Evolutionary conservation across 1,140 invertebrate genomes (phyloP), one percentile per base, ranked within the genome.

Genomic region (Cylas formicarius): DNA sequence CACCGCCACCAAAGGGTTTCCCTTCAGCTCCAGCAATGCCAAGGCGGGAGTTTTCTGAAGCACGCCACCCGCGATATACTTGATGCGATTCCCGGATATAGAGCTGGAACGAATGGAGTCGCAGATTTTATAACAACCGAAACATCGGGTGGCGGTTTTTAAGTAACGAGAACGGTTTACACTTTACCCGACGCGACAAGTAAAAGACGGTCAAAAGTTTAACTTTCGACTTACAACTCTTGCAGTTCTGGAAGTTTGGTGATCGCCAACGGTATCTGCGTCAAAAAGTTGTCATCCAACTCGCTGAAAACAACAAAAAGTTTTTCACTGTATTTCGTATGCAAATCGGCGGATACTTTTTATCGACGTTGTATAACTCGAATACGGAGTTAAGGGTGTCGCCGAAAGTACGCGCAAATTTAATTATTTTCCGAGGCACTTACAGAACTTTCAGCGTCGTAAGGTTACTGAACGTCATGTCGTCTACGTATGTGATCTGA

Each of bases 241-340:
- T 82, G 74, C 26, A 86, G 70, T 48, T 72, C 68, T 14, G 71
- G 69, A 52, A 84, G 68, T 65, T 75, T 75, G 42, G 71, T 71
- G 33, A 82, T 65, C 32, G 81, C 80, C 28, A 63, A 58, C 9
- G 82, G 82, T 56, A 85, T 73, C 44, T 74, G 71, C 34, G 68
- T 76, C 53, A 85, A 70, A 48, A 73, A 67, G 71, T 86, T 85
- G 66, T 84, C 80, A 65, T 84, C 81, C 48, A 85, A 67, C 65
- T 84, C 80, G 43, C 82, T 84, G 63, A 36, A 70, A 73, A 58
- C 50, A 59, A 66, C 18, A 31, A 23, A 19, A 19, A 8, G 13
- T 16, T 34, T 48, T 16, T n/a, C n/a, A n/a, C n/a, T n/a, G n/a
- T n/a, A n/a, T n/a, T n/a, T n/a, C n/a, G n/a, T n/a, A n/a, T n/a